Evolutionary conservation across 2,888 invertebrate genomes (phyloP).

Genomic region (Teleiodes luculella): DNA sequence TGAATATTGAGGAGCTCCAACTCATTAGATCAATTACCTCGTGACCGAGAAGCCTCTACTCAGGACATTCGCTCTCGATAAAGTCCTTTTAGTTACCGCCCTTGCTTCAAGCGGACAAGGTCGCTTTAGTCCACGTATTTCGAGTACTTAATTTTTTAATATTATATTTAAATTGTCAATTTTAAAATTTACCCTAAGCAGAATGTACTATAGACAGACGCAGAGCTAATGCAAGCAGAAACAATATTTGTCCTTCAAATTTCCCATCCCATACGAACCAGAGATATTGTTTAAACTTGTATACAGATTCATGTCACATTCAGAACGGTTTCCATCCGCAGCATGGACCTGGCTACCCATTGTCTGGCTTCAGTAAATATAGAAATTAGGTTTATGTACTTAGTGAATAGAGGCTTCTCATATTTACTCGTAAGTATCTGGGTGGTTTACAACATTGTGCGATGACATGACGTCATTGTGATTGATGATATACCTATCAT

Average conservation of each 20-base stretch:
- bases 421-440: too few species aligned
- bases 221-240: too few species aligned
- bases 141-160: too few species aligned
- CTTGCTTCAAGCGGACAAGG: background rate
- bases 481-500: too few species aligned
- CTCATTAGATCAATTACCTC: constrained; percentile 56
- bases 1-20: constrained; percentile 62
- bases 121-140: background rate
- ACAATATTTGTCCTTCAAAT: too few species aligned
- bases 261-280: background rate
- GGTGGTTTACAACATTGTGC: too few species aligned
- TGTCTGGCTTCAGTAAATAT: background rate
- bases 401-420: too few species aligned
- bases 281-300: background rate
- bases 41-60: constrained; percentile 16
- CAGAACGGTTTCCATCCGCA: background rate
- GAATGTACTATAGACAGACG: too few species aligned
- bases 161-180: too few species aligned
- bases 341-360: background rate
- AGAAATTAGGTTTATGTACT: too few species aligned
- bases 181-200: too few species aligned
- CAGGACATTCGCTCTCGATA: constrained; percentile 3
- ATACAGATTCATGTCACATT: background rate
- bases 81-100: background rate
- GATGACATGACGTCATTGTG: too few species aligned